Percentiles rank a stretch among this genome's conserved stretches.
Conservation (phyloP, 2,888 invertebrate genomes). For the Heteropelma amictum region DNA sequence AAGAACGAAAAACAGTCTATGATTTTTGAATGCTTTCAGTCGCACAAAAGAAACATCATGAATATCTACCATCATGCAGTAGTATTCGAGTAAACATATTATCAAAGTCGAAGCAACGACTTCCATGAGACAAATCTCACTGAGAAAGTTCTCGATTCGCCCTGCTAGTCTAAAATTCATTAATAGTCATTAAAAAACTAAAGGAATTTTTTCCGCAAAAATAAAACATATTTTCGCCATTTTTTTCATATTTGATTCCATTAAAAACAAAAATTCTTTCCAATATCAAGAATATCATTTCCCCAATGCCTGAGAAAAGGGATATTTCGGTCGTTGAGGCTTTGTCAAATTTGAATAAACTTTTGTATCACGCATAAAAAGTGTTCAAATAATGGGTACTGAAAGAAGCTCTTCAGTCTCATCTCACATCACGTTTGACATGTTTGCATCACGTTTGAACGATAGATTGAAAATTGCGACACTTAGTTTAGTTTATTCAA, state of each 20-base stretch:
- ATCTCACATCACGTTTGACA: too few species aligned
- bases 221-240: neutral
- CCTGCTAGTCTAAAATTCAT: slow-evolving; percentile 9
- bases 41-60: too few species aligned
- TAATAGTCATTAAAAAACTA: neutral
- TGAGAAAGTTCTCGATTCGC: slow-evolving; percentile 39
- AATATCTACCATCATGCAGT: slow-evolving; percentile 50
- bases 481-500: too few species aligned
- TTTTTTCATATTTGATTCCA: neutral
- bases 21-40: neutral
- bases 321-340: too few species aligned
- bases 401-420: too few species aligned
- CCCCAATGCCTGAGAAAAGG: too few species aligned
- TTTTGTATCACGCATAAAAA: too few species aligned
- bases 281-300: neutral
- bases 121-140: slow-evolving; percentile 49
- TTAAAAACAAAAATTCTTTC: too few species aligned
- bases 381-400: too few species aligned
- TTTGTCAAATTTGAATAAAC: too few species aligned
- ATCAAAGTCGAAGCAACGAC: slow-evolving; percentile 45
- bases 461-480: too few species aligned
- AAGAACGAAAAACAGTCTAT: neutral
- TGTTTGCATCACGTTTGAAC: too few species aligned
- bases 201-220: neutral
- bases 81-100: slow-evolving; percentile 51